These are phyloP conservation scores for Chaetoderma sp. DNA, from an alignment of 2,888 invertebrate species.

Conservation along the genomic window DNA sequence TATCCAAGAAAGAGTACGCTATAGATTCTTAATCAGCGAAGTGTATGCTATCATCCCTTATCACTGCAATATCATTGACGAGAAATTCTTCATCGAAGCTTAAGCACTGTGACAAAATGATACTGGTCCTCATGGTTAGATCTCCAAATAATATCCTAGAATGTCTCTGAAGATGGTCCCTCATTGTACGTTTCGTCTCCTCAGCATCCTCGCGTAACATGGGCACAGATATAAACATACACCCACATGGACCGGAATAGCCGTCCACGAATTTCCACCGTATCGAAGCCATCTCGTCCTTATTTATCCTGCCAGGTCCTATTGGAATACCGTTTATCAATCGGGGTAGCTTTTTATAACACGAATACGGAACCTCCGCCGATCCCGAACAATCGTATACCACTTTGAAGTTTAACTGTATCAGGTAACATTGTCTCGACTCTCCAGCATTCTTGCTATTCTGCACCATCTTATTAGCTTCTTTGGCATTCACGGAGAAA, in stretches of 20 bases:
- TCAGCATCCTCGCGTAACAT: constrained; percentile 57
- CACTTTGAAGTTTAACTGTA: constrained; percentile 53
- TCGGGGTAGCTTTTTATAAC: constrained; percentile 57
- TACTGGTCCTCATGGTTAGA: constrained; percentile 56
- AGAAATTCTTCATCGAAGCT: constrained; percentile 57
- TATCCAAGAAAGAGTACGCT: no score
- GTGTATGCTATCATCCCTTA: constrained; percentile 55
- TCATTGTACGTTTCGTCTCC: constrained; percentile 48
- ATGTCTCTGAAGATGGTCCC: constrained; percentile 52
- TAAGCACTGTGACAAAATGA: constrained; percentile 56
- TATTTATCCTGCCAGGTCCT: constrained; percentile 57
- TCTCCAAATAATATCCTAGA: constrained; percentile 60
- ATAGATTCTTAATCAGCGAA: constrained; percentile 50
- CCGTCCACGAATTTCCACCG: constrained; percentile 61
- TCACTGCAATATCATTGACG: constrained; percentile 60
- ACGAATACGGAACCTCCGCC: constrained; percentile 51
- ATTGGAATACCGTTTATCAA: constrained; percentile 63
- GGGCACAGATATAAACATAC: constrained; percentile 57
- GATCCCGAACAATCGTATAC: constrained; percentile 48
- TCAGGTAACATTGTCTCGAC: constrained; percentile 52
- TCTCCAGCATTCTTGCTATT: constrained; percentile 39
- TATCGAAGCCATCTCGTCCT: constrained; percentile 50
- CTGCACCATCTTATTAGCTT: constrained; percentile 49
- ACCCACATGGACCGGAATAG: constrained; percentile 41
- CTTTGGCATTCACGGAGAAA: constrained; percentile 52